Percentiles rank a stretch among this genome's conserved stretches.
These are phyloP conservation scores for Trochalopteron elliotii DNA, from an alignment of 2,113 vertebrate genomes.

Conservation along the genomic window DNA sequence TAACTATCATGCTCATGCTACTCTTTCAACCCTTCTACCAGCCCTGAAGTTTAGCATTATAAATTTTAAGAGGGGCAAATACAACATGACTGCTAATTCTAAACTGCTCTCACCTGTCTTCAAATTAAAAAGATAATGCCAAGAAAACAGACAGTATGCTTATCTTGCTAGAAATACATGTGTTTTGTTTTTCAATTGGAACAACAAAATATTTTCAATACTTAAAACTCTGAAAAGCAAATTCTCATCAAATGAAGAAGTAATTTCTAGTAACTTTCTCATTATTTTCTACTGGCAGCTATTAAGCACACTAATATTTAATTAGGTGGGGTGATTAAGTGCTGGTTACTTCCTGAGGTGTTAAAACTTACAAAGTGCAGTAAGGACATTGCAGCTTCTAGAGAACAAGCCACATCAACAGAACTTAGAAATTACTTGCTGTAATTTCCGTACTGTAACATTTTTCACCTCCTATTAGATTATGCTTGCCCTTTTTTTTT, in stretches of 20 bases:
- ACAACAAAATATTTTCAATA: neutral
- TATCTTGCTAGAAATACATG: rapidly evolving
- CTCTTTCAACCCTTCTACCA: neutral
- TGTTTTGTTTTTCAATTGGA: neutral
- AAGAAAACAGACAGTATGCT: neutral
- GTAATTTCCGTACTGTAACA: neutral
- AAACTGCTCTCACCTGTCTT: neutral
- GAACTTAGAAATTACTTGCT: neutral
- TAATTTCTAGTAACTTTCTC: neutral
- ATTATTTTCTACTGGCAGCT: neutral
- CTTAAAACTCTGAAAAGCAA: neutral
- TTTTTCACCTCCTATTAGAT: neutral
- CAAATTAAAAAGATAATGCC: neutral
- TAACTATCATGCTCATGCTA: neutral
- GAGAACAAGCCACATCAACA: neutral
- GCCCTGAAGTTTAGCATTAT: neutral
- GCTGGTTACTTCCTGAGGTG: neutral
- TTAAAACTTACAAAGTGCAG: neutral
- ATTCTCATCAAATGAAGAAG: neutral
- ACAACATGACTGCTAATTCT: neutral
- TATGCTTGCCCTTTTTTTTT: neutral
- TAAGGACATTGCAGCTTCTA: neutral
- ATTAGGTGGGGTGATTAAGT: neutral
- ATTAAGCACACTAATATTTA: neutral
- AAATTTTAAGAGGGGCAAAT: neutral